Conservation (phyloP, 2,888 invertebrate genomes). For the Allolobophora icterica region DNA sequence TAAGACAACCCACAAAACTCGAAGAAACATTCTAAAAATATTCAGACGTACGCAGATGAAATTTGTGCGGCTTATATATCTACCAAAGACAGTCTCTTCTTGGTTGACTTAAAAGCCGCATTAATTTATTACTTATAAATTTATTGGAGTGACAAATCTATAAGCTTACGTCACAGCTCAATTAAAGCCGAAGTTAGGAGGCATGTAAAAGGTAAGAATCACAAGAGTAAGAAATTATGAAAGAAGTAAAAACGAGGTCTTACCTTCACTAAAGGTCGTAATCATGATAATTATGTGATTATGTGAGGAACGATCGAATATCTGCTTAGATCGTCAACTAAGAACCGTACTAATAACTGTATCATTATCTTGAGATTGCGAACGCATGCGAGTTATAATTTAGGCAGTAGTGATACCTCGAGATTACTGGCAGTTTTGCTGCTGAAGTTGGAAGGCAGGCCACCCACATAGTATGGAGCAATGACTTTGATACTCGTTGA, state of each 20-base stretch:
- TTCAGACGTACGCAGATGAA: too few species aligned
- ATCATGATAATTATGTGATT: not conserved
- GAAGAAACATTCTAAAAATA: constrained; percentile 33
- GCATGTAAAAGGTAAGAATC: too few species aligned
- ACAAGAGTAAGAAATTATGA: too few species aligned
- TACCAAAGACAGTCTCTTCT: not conserved
- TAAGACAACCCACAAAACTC: constrained; percentile 71
- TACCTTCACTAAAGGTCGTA: too few species aligned
- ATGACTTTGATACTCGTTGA: constrained; percentile 69
- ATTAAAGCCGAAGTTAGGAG: too few species aligned
- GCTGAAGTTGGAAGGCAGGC: constrained; percentile 70
- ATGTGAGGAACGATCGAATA: not conserved
- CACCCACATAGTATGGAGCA: constrained; percentile 82
- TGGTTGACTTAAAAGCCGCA: not conserved
- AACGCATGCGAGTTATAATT: not conserved
- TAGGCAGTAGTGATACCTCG: constrained; percentile 58
- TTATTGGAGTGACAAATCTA: too few species aligned
- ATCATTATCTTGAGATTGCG: not conserved
- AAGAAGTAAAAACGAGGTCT: too few species aligned
- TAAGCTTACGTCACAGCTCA: too few species aligned
- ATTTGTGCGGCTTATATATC: too few species aligned
- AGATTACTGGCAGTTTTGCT: constrained; percentile 64
- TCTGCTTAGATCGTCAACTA: not conserved
- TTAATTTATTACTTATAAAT: too few species aligned
- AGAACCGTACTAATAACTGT: not conserved